A percentile compares a stretch with the other conserved stretches of the same genome.
Evolutionary conservation across 2,113 vertebrate species (phyloP).

Genomic region (Guaruba guarouba): DNA sequence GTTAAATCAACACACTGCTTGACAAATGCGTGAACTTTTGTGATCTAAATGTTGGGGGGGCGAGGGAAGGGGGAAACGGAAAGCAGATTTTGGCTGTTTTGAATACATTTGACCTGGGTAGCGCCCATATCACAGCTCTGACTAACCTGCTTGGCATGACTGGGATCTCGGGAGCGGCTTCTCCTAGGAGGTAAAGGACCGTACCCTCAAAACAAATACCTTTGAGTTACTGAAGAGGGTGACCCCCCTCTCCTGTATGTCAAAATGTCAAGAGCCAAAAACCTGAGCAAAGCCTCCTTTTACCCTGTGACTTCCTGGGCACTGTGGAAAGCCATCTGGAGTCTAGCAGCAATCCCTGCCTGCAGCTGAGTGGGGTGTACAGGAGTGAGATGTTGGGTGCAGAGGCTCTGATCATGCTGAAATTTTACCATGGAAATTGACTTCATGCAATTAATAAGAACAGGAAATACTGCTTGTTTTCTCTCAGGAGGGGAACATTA

Average conservation of each 20-base stretch:
- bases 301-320: not conserved
- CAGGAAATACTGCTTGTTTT: slow-evolving; percentile 88
- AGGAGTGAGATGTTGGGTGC: slow-evolving; percentile 8
- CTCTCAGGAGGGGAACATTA: slow-evolving; percentile 80
- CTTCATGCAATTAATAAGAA: slow-evolving; percentile 78
- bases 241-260: not conserved
- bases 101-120: slow-evolving; percentile 55
- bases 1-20: slow-evolving; percentile 43
- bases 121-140: slow-evolving; percentile 66
- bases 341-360: slow-evolving; percentile 25
- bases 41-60: not conserved
- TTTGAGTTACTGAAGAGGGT: not conserved
- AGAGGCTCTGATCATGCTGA: slow-evolving; percentile 29
- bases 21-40: slow-evolving; percentile 51
- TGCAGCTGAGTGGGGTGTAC: not conserved
- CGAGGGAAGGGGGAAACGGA: not conserved
- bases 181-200: slow-evolving; percentile 17
- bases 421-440: slow-evolving; percentile 68
- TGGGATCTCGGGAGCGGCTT: slow-evolving; percentile 30
- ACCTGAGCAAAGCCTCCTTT: not conserved
- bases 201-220: not conserved
- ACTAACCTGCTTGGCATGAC: slow-evolving; percentile 49
- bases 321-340: not conserved
- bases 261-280: not conserved
- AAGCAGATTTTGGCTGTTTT: slow-evolving; percentile 52